Evolutionary conservation across 2,113 vertebrate genomes (phyloP).

Genomic region (Microcebus lehilahytsara): DNA sequence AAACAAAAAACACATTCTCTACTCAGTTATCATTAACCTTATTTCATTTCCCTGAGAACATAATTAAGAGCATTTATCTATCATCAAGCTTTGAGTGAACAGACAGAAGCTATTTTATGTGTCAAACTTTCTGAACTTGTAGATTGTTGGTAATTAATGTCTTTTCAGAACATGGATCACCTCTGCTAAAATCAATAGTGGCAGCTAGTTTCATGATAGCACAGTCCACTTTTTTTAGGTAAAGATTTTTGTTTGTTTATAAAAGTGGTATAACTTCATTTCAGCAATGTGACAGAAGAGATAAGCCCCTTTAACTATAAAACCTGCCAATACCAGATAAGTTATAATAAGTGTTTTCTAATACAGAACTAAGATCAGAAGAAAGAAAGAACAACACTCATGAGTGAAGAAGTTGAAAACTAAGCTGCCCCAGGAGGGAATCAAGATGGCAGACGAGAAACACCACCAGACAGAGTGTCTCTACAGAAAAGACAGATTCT

Average conservation of each 20-base stretch:
- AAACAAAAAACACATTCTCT: background rate
- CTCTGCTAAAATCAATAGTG: background rate
- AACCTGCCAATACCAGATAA: background rate
- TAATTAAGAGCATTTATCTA: background rate
- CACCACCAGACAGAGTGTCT: too few relatives aligned
- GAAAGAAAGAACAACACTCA: background rate
- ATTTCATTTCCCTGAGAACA: constrained; percentile 19
- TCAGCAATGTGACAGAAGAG: background rate
- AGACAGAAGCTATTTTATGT: background rate
- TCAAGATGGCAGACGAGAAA: too few relatives aligned
- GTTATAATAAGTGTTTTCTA: background rate
- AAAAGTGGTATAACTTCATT: background rate
- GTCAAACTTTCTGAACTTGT: background rate
- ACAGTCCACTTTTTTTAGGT: background rate
- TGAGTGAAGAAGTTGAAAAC: background rate
- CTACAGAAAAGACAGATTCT: too few relatives aligned
- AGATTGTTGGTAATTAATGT: background rate
- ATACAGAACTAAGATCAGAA: background rate
- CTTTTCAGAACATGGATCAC: background rate
- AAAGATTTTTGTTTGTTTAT: background rate
- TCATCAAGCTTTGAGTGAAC: background rate
- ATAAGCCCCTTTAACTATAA: background rate
- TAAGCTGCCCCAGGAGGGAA: background rate
- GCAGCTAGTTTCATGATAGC: background rate
- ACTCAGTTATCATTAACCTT: background rate